Evolutionary conservation across 2,797 vertebrate genomes (phyloP).

Genomic region (Agapornis canus): DNA sequence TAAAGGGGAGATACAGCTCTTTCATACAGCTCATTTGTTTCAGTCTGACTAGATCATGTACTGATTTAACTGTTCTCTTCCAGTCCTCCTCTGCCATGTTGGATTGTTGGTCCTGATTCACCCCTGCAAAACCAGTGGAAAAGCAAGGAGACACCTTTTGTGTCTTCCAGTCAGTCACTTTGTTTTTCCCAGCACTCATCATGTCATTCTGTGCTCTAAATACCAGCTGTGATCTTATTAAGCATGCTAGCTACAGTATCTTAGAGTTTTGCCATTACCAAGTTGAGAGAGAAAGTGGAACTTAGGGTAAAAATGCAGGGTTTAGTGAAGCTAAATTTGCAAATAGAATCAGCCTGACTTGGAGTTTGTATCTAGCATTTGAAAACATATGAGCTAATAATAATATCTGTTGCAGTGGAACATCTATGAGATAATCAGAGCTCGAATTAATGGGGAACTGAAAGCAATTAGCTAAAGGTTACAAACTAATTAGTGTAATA

Average conservation of each 20-base stretch:
- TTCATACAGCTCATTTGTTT: background rate
- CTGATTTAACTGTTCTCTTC: background rate
- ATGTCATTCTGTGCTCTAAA: background rate
- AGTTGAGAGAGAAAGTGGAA: background rate
- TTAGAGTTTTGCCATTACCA: background rate
- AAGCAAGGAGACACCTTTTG: background rate
- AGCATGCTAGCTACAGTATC: background rate
- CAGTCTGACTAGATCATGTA: background rate
- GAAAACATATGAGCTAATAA: conserved; percentile 18
- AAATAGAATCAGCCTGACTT: background rate
- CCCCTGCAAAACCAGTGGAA: background rate
- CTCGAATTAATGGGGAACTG: conserved; percentile 51
- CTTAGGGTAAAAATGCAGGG: background rate
- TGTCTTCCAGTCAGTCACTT: background rate
- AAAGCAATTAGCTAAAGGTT: conserved; percentile 68
- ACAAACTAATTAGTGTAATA: conserved; percentile 52
- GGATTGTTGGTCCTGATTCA: background rate
- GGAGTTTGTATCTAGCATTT: conserved; percentile 34
- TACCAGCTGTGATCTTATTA: background rate
- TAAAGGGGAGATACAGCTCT: background rate
- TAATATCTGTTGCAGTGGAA: conserved; percentile 47
- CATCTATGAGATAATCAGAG: conserved; percentile 55
- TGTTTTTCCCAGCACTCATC: background rate
- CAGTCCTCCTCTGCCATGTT: background rate
- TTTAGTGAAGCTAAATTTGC: background rate